phyloP scores from a whole-genome alignment of 1,140 invertebrate genomes.

The Calephelis virginiensis region DNA sequence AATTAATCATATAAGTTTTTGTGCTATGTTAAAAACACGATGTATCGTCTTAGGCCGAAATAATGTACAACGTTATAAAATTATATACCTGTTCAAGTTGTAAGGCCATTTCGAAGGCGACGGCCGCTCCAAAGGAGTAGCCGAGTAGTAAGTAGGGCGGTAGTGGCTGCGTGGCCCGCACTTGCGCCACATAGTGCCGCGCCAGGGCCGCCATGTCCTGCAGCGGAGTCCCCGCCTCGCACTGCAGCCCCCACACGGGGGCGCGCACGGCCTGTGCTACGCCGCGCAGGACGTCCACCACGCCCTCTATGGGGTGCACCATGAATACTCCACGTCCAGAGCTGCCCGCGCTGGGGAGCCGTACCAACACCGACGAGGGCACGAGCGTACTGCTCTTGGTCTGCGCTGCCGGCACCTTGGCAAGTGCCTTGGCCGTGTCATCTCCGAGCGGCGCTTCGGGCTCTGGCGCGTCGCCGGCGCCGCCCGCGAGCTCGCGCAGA shows the following conservation, averaged over 20 bases:
- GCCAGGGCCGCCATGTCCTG: constrained; percentile 87
- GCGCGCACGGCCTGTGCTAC: constrained; percentile 85
- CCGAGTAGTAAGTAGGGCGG: constrained; percentile 93
- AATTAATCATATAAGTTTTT: too few relatives aligned
- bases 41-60: too few relatives aligned
- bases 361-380: constrained; percentile 82
- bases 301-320: constrained; percentile 96
- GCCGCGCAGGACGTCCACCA: constrained; percentile 83
- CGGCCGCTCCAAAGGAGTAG: constrained; percentile 95
- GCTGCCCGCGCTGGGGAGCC: constrained; percentile 69
- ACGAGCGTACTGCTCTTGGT: constrained; percentile 61
- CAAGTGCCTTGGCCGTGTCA: constrained; percentile 31
- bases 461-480: constrained; percentile 34
- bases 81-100: constrained; percentile 83
- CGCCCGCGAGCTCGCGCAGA: constrained; percentile 82
- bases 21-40: too few relatives aligned
- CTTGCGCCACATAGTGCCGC: constrained; percentile 87
- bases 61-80: too few relatives aligned
- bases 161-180: constrained; percentile 86
- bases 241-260: constrained; percentile 95
- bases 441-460: constrained; percentile 28
- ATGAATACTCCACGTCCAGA: constrained; percentile 74
- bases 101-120: constrained; percentile 95
- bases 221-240: constrained; percentile 86
- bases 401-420: constrained; percentile 31